These are phyloP conservation scores for Sinocyclocheilus grahami DNA, from an alignment of 2,113 vertebrate species.

Conservation along the genomic window DNA sequence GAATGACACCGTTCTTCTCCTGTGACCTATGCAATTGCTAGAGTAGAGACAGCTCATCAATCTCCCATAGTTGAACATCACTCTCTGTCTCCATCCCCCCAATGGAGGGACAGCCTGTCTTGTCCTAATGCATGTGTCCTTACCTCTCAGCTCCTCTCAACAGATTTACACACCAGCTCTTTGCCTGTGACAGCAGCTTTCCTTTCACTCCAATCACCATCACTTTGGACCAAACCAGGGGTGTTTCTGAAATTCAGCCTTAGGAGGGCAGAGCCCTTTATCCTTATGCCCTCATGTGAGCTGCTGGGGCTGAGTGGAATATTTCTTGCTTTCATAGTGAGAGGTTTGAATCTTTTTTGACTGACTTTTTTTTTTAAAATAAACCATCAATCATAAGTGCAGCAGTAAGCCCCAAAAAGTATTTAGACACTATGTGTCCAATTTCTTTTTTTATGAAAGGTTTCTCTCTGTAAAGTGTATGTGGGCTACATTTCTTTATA, in stretches of 20 bases:
- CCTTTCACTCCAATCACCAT: constrained; percentile 35
- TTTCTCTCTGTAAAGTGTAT: too few species aligned
- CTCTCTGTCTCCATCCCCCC: constrained; percentile 20
- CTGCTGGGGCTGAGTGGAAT: not conserved
- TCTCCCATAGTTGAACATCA: constrained; percentile 43
- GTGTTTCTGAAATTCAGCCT: constrained; percentile 14
- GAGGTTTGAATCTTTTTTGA: not conserved
- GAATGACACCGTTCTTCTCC: constrained; percentile 35
- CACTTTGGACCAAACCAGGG: constrained; percentile 22
- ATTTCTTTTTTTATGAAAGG: too few species aligned
- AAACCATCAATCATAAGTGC: too few species aligned
- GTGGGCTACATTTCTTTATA: too few species aligned
- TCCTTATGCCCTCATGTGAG: not conserved
- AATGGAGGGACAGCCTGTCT: constrained; percentile 31
- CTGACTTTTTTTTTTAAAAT: too few species aligned
- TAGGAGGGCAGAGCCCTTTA: not conserved
- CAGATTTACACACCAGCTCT: constrained; percentile 55
- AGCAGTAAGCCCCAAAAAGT: too few species aligned
- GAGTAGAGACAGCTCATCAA: constrained; percentile 44
- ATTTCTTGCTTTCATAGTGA: not conserved
- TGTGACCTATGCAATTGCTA: constrained; percentile 46
- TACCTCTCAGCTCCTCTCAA: constrained; percentile 37
- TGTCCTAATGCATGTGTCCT: constrained; percentile 45
- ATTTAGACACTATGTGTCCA: too few species aligned
- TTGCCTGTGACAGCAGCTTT: constrained; percentile 50